A percentile compares a stretch with the other conserved stretches of the same genome.
phyloP scores from a whole-genome alignment of 2,113 vertebrate species.

The Anhinga rufa region DNA sequence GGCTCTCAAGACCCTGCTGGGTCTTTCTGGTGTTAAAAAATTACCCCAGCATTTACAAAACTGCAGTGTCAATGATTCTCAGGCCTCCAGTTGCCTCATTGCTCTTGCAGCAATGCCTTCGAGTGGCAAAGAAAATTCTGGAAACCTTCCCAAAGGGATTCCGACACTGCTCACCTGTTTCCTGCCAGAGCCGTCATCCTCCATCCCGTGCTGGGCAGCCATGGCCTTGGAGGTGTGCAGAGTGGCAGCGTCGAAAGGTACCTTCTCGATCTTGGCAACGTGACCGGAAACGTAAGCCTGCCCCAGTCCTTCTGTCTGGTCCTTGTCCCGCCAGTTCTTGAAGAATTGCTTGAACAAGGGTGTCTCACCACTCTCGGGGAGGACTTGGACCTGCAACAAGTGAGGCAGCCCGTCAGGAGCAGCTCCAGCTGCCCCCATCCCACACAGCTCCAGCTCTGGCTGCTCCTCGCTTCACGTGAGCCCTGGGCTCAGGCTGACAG shows the following conservation, averaged over 20 bases:
- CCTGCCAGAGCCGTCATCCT: constrained; percentile 86
- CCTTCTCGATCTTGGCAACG: constrained; percentile 89
- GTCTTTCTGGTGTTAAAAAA: not conserved
- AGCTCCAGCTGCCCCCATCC: not conserved
- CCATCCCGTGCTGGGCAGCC: constrained; percentile 97
- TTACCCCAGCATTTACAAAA: not conserved
- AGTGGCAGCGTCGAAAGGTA: constrained; percentile 85
- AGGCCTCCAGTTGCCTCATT: not conserved
- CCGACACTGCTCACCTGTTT: constrained; percentile 74
- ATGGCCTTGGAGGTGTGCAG: constrained; percentile 89
- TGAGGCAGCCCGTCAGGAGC: not conserved
- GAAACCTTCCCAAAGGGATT: not conserved
- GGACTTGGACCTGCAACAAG: constrained; percentile 80
- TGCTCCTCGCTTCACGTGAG: not conserved
- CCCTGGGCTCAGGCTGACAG: not conserved
- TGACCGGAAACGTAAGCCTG: constrained; percentile 87
- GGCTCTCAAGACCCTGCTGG: not conserved
- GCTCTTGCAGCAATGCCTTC: not conserved
- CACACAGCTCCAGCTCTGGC: not conserved
- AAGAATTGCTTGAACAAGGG: constrained; percentile 99
- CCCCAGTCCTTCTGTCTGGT: constrained; percentile 89
- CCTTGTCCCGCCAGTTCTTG: constrained; percentile 93
- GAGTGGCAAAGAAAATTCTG: not conserved
- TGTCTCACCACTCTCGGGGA: constrained; percentile 92
- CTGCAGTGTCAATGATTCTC: not conserved